Evolutionary conservation across 2,113 vertebrate genomes (phyloP).

Genomic region (Ondatra zibethicus): DNA sequence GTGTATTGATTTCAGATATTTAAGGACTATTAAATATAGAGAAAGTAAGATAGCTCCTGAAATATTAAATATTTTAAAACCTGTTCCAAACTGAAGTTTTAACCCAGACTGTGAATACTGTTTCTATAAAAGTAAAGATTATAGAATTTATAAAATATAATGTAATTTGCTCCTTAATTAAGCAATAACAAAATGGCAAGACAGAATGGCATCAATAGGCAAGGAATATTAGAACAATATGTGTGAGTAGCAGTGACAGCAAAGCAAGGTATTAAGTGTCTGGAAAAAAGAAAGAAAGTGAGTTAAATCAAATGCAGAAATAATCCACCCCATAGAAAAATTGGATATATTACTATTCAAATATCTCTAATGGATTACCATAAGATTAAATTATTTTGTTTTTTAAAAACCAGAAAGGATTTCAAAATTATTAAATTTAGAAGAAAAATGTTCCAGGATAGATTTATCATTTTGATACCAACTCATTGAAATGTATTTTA

Average conservation of each 20-base stretch:
- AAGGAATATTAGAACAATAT: background rate
- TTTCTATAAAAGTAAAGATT: background rate
- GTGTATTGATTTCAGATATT: background rate
- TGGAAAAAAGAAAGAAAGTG: background rate
- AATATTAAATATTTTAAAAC: background rate
- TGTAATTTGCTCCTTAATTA: background rate
- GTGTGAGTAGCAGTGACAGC: background rate
- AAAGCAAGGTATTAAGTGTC: background rate
- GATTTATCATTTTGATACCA: slow-evolving; percentile 54
- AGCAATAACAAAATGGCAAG: background rate
- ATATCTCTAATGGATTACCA: background rate
- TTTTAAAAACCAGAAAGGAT: slow-evolving; percentile 26
- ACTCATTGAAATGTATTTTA: slow-evolving; percentile 36
- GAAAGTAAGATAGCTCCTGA: background rate
- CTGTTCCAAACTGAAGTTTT: background rate
- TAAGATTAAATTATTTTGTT: slow-evolving; percentile 43
- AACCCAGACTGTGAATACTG: background rate
- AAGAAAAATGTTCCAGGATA: slow-evolving; percentile 21
- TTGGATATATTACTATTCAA: background rate
- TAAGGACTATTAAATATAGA: background rate
- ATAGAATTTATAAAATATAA: background rate
- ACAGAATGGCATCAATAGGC: background rate
- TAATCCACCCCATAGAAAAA: slow-evolving; percentile 37
- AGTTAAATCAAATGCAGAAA: slow-evolving; percentile 33
- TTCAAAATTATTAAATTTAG: slow-evolving; percentile 15